These are phyloP conservation scores for Polydesmus complanatus DNA, from an alignment of 2,888 invertebrate genomes.

Conservation along the genomic window DNA sequence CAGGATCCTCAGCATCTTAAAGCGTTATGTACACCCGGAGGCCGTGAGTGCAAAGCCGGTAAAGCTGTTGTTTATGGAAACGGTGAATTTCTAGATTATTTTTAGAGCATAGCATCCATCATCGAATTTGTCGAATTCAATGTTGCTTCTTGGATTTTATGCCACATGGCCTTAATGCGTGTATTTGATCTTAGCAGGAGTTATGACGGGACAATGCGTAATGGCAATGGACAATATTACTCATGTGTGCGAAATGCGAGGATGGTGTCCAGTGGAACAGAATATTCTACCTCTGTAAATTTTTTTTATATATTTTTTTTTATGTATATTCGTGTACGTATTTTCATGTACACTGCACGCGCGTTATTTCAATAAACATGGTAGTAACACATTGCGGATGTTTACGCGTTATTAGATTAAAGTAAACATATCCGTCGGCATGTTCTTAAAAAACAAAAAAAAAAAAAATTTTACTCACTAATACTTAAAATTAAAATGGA, in stretches of 20 bases:
- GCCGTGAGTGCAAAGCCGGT: constrained; percentile 16
- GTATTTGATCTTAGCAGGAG: constrained; percentile 21
- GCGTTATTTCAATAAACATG: no score
- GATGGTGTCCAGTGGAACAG: constrained; percentile 38
- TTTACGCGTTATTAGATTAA: no score
- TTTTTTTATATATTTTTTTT: constrained; percentile 1
- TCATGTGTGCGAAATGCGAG: constrained; percentile 30
- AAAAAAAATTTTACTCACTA: no score
- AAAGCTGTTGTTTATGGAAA: constrained; percentile 26
- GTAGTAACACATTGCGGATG: no score
- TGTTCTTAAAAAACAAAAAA: no score
- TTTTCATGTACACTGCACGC: no score
- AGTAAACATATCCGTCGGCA: no score
- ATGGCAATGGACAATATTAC: constrained; percentile 18
- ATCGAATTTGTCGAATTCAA: background rate
- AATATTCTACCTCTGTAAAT: constrained; percentile 27
- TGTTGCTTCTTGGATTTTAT: background rate
- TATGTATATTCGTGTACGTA: no score
- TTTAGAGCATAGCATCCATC: background rate
- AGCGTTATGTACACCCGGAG: background rate
- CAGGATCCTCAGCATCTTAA: background rate
- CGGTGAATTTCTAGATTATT: constrained; percentile 21
- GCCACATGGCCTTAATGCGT: background rate
- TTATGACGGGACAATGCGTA: constrained; percentile 34
- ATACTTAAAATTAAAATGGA: no score